A percentile compares a stretch with the other conserved stretches of the same genome.
These are phyloP conservation scores for Euura saliciscinereae DNA, from an alignment of 1,140 invertebrate species.

Conservation along the genomic window DNA sequence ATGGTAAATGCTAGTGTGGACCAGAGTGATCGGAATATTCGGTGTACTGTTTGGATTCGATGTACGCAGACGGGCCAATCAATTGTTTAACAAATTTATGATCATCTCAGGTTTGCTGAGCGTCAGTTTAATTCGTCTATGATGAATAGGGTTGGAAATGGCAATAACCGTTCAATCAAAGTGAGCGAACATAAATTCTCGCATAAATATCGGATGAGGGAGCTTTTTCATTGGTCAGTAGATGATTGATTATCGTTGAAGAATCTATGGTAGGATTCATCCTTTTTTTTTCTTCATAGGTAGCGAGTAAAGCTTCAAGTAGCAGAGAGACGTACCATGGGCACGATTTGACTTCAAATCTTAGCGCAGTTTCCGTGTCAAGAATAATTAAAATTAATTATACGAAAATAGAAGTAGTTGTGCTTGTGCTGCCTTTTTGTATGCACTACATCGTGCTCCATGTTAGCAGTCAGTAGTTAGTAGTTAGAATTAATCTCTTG, in stretches of 20 bases:
- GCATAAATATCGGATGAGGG: not conserved
- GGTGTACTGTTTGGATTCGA: not conserved
- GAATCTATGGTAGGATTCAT: not conserved
- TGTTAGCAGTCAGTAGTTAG: too few species aligned
- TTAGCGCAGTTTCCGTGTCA: not conserved
- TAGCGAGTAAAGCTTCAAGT: not conserved
- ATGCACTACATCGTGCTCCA: too few species aligned
- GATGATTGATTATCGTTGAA: not conserved
- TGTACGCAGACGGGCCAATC: not conserved
- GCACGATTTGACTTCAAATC: not conserved
- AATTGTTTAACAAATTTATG: not conserved
- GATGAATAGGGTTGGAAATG: not conserved
- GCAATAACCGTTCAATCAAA: not conserved
- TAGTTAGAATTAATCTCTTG: too few species aligned
- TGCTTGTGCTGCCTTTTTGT: too few species aligned
- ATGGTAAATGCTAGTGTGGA: too few species aligned
- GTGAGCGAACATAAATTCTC: not conserved
- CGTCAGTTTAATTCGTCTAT: not conserved
- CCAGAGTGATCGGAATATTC: too few species aligned
- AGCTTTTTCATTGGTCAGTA: not conserved
- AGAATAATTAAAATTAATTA: not conserved
- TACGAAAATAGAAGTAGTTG: not conserved
- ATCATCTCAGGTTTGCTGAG: not conserved
- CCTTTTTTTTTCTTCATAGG: not conserved
- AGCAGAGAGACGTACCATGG: not conserved